Conservation (phyloP, 35 echinoderm and acorn worm genomes). For the Stichopus chloronotus region DNA sequence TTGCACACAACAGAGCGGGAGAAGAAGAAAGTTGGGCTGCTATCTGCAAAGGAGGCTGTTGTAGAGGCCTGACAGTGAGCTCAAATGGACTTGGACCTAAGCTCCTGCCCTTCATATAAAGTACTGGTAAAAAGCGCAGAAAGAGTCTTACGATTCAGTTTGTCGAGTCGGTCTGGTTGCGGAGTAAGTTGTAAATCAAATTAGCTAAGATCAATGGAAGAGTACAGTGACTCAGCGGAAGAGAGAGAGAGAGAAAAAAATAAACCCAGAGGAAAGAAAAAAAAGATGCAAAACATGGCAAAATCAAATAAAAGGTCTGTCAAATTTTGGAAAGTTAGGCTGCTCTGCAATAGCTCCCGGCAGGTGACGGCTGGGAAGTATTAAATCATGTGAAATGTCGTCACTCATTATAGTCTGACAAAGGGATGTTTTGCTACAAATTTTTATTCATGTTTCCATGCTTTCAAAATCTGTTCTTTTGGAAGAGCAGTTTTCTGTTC, state of each 20-base stretch:
- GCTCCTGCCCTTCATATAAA: too few relatives aligned
- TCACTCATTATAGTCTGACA: not conserved
- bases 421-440: conserved; percentile 26
- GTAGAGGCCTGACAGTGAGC: too few relatives aligned
- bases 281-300: not conserved
- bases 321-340: not conserved
- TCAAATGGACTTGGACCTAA: too few relatives aligned
- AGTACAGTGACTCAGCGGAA: conserved; percentile 37
- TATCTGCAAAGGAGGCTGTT: not conserved
- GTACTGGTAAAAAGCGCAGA: too few relatives aligned
- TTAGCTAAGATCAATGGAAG: conserved; percentile 42
- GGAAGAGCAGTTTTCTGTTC: not conserved
- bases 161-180: not conserved
- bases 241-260: conserved; percentile 8
- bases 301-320: conserved; percentile 45
- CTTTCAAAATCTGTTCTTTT: not conserved
- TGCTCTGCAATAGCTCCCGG: conserved; percentile 16
- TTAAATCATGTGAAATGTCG: conserved; percentile 3
- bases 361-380: conserved; percentile 6
- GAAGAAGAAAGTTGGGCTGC: not conserved
- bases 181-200: conserved; percentile 36
- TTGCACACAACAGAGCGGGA: not conserved
- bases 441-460: not conserved
- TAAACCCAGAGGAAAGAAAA: not conserved
- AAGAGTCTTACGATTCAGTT: too few relatives aligned